These are phyloP conservation scores for Dolichoris vasculosae DNA, from an alignment of 1,140 invertebrate genomes.

Conservation along the genomic window DNA sequence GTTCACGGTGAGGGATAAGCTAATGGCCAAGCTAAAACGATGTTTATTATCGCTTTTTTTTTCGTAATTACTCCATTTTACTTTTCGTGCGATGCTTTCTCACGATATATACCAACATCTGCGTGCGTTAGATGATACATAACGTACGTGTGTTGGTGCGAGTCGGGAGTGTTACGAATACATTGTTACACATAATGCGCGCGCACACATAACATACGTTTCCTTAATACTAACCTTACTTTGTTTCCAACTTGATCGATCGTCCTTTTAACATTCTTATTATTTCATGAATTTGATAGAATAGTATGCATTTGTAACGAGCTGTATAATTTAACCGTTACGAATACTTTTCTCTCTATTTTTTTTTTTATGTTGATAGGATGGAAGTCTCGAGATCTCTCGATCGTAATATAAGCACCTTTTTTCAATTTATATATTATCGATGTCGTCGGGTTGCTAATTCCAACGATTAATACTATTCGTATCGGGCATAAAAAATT, in stretches of 20 bases:
- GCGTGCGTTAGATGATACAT: no score
- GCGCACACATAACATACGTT: slow-evolving; percentile 2
- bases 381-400: no score
- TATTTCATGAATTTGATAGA: background rate
- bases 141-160: background rate
- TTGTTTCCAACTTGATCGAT: background rate
- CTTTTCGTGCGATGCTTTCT: background rate
- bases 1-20: no score
- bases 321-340: background rate
- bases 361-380: no score
- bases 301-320: no score
- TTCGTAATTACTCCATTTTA: background rate
- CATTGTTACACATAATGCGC: background rate
- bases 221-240: slow-evolving; percentile 24
- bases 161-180: background rate
- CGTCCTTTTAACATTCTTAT: background rate
- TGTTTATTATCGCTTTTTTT: background rate
- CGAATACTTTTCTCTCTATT: no score
- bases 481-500: no score
- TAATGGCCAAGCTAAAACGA: background rate
- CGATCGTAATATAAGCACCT: no score
- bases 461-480: no score
- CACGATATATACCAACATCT: background rate
- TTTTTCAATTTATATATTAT: no score
- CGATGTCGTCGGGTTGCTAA: no score